These are phyloP conservation scores for Lasioglossum pauxillum DNA, from an alignment of 2,888 invertebrate genomes.

Conservation along the genomic window DNA sequence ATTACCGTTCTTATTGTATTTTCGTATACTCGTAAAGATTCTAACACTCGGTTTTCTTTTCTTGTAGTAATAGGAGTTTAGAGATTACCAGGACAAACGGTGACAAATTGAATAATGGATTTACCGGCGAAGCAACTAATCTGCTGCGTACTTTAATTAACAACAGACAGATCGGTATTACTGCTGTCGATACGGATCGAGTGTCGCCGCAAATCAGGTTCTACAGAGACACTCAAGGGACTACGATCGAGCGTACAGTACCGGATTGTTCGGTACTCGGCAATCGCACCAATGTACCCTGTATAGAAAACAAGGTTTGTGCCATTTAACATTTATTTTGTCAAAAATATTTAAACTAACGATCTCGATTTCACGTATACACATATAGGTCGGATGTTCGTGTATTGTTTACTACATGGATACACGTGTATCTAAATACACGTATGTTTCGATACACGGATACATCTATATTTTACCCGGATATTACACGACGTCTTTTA, in stretches of 20 bases:
- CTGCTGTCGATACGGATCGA: conserved; percentile 82
- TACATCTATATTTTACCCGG: too few relatives aligned
- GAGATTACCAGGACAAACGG: conserved; percentile 83
- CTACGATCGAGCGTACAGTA: conserved; percentile 86
- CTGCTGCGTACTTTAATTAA: conserved; percentile 91
- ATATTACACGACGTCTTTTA: too few relatives aligned
- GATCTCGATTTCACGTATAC: too few relatives aligned
- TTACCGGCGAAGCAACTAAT: conserved; percentile 90
- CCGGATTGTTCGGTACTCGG: conserved; percentile 80
- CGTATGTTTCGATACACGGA: too few relatives aligned
- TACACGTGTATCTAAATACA: too few relatives aligned
- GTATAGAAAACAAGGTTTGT: conserved; percentile 81
- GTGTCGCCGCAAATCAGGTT: conserved; percentile 86
- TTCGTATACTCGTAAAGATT: background rate
- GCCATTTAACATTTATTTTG: background rate
- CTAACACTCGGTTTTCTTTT: conserved; percentile 30
- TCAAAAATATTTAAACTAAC: background rate
- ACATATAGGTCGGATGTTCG: too few relatives aligned
- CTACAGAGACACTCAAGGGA: conserved; percentile 86
- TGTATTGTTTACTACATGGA: too few relatives aligned
- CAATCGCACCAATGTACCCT: conserved; percentile 81
- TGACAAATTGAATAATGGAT: conserved; percentile 81
- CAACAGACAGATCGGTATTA: conserved; percentile 90
- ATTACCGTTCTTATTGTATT: background rate
- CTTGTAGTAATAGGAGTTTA: conserved; percentile 80